Evolutionary conservation across 2,888 invertebrate species (phyloP).

Genomic region (Gortyna flavago): DNA sequence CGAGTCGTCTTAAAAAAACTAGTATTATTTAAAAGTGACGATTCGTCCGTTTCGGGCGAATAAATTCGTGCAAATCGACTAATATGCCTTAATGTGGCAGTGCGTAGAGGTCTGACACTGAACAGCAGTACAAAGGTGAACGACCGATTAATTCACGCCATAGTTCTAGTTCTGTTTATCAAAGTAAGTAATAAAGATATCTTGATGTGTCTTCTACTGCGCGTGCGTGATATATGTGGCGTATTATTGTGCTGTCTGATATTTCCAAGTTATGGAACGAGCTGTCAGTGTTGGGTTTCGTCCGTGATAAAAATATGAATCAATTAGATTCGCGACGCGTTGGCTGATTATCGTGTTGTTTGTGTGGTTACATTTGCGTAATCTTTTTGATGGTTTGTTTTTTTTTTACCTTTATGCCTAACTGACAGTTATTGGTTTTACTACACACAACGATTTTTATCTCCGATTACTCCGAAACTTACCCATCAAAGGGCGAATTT

Average conservation of each 20-base stretch:
- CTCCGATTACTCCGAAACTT: neutral
- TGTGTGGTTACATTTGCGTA: conserved; percentile 21
- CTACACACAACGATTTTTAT: neutral
- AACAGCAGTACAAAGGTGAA: conserved; percentile 71
- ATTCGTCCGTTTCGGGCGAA: neutral
- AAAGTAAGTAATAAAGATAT: conserved; percentile 83
- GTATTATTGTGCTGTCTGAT: conserved; percentile 57
- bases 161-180: conserved; percentile 83
- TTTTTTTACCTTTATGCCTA: neutral
- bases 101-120: conserved; percentile 47
- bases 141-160: conserved; percentile 83
- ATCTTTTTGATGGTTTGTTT: conserved; percentile 4
- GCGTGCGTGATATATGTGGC: conserved; percentile 67
- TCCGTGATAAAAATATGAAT: conserved; percentile 30
- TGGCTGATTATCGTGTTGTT: conserved; percentile 25
- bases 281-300: conserved; percentile 21
- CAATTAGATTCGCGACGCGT: conserved; percentile 31
- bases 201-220: conserved; percentile 73
- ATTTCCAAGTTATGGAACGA: conserved; percentile 52
- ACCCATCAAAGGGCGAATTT: neutral
- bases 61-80: neutral
- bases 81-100: conserved; percentile 1
- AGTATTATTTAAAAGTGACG: neutral
- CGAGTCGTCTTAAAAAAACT: neutral
- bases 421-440: neutral